Percentiles rank a stretch among this genome's conserved stretches.
Conservation (phyloP, 2,888 invertebrate species). For the Polymixis lichenea region DNA sequence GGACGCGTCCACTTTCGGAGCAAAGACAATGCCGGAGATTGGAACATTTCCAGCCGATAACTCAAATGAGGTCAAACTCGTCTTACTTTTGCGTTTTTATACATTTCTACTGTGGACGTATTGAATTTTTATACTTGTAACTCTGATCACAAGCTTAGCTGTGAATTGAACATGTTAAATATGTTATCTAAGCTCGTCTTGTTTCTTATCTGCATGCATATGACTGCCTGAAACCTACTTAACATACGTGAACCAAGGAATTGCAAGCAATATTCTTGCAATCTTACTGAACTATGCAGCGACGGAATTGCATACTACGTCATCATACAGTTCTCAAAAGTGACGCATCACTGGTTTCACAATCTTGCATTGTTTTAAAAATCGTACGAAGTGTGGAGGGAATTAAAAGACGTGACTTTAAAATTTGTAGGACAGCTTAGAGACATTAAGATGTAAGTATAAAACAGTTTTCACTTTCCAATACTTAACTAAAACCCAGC, state of each 20-base stretch:
- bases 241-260: conserved; percentile 13
- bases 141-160: no score
- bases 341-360: conserved; percentile 32
- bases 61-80: conserved; percentile 83
- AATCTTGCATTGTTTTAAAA: conserved; percentile 50
- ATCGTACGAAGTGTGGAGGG: background rate
- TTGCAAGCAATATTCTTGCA: conserved; percentile 37
- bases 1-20: conserved; percentile 74
- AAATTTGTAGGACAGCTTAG: background rate
- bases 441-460: background rate
- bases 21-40: conserved; percentile 82
- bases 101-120: conserved; percentile 52
- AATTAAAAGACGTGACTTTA: background rate
- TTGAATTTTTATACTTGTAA: conserved; percentile 31
- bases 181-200: conserved; percentile 16
- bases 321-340: conserved; percentile 32
- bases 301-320: conserved; percentile 48
- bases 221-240: conserved; percentile 19
- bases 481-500: background rate
- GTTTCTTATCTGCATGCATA: conserved; percentile 19
- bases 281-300: conserved; percentile 40
- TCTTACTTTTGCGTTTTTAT: conserved; percentile 71
- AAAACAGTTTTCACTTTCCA: background rate
- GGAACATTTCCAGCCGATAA: conserved; percentile 85
- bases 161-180: background rate